phyloP scores from a whole-genome alignment of 2,113 vertebrate species.

The Megaceryle maxima region DNA sequence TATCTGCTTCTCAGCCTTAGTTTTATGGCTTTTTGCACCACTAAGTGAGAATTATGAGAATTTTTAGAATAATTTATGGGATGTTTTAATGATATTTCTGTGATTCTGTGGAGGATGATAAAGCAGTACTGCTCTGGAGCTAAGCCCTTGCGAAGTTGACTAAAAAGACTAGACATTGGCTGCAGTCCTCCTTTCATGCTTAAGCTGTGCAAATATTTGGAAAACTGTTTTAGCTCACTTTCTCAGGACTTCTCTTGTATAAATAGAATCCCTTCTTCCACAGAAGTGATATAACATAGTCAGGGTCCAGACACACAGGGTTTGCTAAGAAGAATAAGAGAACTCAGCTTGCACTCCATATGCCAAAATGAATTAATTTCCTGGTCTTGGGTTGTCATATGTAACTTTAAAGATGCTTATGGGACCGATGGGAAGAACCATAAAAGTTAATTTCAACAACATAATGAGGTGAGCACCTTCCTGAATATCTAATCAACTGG shows the following conservation, averaged over 20 bases:
- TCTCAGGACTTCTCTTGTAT: not conserved
- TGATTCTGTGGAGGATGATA: not conserved
- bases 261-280: not conserved
- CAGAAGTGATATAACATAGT: not conserved
- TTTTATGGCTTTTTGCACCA: not conserved
- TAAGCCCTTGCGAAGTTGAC: not conserved
- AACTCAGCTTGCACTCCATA: not conserved
- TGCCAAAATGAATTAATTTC: not conserved
- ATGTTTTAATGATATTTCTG: not conserved
- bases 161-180: not conserved
- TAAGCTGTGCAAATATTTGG: constrained; percentile 1
- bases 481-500: not conserved
- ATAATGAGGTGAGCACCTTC: not conserved
- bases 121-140: not conserved
- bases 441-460: not conserved
- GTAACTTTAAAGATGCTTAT: not conserved
- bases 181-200: not conserved
- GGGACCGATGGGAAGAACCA: not conserved
- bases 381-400: not conserved
- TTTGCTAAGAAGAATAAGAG: not conserved
- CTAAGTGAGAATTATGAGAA: not conserved
- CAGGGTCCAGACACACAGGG: not conserved
- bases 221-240: constrained; percentile 14
- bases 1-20: not conserved
- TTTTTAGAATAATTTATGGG: not conserved